Evolutionary conservation across 2,888 invertebrate species (phyloP), one percentile per base, ranked within the genome.

Genomic region (Polydrusus pterygomalis): DNA sequence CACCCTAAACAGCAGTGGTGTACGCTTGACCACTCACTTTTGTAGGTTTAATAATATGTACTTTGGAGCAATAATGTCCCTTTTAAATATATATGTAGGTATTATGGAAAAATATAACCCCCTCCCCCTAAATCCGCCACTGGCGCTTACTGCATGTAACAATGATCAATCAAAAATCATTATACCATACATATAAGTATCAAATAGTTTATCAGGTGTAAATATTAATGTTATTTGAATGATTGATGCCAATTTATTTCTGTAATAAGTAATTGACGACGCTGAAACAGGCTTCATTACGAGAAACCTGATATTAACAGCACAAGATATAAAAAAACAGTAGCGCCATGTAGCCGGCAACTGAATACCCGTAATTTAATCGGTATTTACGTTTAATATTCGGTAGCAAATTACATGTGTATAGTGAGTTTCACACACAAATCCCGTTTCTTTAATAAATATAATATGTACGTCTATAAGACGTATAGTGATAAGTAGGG

Each of bases 341-440:
- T 20, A 54, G 25, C 54, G 54, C 25, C 13, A 17, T 54, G n/a
- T 13, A 11, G 54, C 54, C 54, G 54, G 54, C 15, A 54, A 54
- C n/a, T n/a, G 5, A 25, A 54, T 30, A 54, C 54, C 25, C 13
- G 25, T 54, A 47, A 30, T 54, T 54, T 54, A 54, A 54, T 25
- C 25, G 54, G n/a, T 54, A 30, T 20, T 54, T 54, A n/a, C 17
- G 54, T 54, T 54, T 54, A 30, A 25, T 54, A n/a, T 54, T 54
- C 54, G 54, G 30, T 54, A 17, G 7, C 30, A 30, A 54, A 25
- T 54, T 54, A 54, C 11, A 54, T 47, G 17, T 17, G 17, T 47
- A 34, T 7, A 47, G 17, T 17, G 5, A n/a, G 15, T 47, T 17
- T 47, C 15, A 47, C 15, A 17, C 47, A 47, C 47, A 34, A 34